Base-by-base conservation (phyloP, 2,797 vertebrate species). In the Hydrolagus colliei region DNA sequence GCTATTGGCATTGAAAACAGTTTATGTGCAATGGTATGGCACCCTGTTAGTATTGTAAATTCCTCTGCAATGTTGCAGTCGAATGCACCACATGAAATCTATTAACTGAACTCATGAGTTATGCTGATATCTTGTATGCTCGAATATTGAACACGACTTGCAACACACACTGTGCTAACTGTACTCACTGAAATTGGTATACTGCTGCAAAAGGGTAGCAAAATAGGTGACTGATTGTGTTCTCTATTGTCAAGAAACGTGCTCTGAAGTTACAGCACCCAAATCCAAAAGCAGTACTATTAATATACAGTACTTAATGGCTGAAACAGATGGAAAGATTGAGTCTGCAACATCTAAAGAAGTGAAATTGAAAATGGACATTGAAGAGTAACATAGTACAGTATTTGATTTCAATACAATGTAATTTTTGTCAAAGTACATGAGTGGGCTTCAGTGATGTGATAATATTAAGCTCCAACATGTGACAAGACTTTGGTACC, bases 301-400 rank as follows among this genome's bases (percentile, higher is more conserved):
- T 27, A 32, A 65, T 4, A 80, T 80, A 27, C 27, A 27, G 27
- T 27, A 9, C 1, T 79, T 22, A 79, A 79, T 80, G 14, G 67
- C 27, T 67, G 67, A 80, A 80, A 65, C 61, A 80, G 78, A 67
- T 65, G 61, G 12, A 80, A 65, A 63, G 16, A n/a, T 16, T 80
- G 22, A 80, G 62, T 65, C 78, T 80, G 10, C 78, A 79, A 65
- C 65, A 14, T 11, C 18, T 52, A 61, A 1, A 61, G 20, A 77
- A 20, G 16, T 77, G 18, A 10, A 77, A 61, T 10, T 77, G 9
- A 41, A 80, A 52, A 6, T 61, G 32, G 22, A 80, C 13, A 67
- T n/a, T 13, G 7, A 67, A 35, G n/a, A 67, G 62, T 67, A 9
- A 16, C 13, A 11, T 32, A 9, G 20, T 6, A 11, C 14, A 9